These are phyloP conservation scores for Cheilosia variabilis DNA, from an alignment of 2,888 invertebrate species.

Conservation along the genomic window DNA sequence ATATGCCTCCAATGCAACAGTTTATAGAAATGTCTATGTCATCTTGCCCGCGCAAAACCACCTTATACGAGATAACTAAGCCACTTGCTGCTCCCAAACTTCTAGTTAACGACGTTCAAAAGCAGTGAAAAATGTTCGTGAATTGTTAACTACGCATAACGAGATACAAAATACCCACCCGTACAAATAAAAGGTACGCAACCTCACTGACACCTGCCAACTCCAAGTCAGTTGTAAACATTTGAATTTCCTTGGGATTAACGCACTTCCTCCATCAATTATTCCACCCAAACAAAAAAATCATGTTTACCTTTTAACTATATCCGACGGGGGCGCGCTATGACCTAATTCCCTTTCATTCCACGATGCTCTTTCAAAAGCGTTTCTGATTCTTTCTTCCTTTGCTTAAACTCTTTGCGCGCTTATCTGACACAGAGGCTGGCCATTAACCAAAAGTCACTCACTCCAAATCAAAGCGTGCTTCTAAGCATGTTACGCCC, in stretches of 20 bases:
- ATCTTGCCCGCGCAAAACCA: no score
- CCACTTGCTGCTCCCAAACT: no score
- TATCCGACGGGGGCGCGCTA: slow-evolving; percentile 20
- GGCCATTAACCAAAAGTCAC: slow-evolving; percentile 52
- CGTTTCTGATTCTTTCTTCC: slow-evolving; percentile 26
- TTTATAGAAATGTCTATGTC: no score
- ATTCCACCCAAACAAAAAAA: slow-evolving; percentile 36
- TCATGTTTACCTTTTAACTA: slow-evolving; percentile 51
- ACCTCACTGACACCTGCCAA: slow-evolving; percentile 11
- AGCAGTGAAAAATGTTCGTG: no score
- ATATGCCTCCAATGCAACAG: no score
- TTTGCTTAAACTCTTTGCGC: slow-evolving; percentile 12
- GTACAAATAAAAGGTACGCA: no score
- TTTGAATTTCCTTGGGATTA: slow-evolving; percentile 37
- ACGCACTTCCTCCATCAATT: slow-evolving; percentile 62
- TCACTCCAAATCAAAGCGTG: slow-evolving; percentile 39
- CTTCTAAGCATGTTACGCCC: slow-evolving; percentile 31
- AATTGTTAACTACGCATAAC: no score
- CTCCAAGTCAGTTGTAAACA: background rate
- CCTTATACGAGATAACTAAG: no score
- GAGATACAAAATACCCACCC: no score
- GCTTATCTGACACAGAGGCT: slow-evolving; percentile 49
- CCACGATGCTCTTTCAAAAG: slow-evolving; percentile 25
- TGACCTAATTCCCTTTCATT: slow-evolving; percentile 55
- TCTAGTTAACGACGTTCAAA: no score